Evolutionary conservation across 2,888 invertebrate species (phyloP).

Genomic region (Pimpla rufipes): DNA sequence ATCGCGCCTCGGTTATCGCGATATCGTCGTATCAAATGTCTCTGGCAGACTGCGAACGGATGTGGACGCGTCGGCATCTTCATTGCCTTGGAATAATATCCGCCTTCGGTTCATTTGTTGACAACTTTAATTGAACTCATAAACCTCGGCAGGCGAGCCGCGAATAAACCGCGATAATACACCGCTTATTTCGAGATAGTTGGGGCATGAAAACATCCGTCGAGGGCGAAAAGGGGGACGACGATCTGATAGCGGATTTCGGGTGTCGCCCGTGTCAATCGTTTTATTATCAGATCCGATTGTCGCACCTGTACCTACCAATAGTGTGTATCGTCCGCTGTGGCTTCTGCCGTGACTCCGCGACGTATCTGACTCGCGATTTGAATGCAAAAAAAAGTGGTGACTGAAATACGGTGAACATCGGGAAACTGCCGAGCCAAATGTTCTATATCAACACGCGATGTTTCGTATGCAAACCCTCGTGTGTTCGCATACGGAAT

Average conservation of each 20-base stretch:
- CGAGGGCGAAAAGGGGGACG: not conserved
- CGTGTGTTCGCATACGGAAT: not conserved
- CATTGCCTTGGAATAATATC: not conserved
- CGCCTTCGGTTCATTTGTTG: not conserved
- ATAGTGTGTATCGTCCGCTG: not conserved
- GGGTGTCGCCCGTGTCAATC: not conserved
- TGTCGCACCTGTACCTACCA: not conserved
- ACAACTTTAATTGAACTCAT: not conserved
- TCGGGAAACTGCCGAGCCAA: not conserved
- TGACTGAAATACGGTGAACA: not conserved
- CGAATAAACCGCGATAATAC: not conserved
- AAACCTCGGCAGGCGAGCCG: too few species aligned
- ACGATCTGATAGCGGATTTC: not conserved
- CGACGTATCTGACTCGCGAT: slow-evolving; percentile 3
- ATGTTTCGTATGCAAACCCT: not conserved
- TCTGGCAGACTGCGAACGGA: not conserved
- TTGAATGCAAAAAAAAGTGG: not conserved
- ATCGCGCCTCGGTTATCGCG: not conserved
- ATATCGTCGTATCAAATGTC: slow-evolving; percentile 25
- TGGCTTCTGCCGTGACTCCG: not conserved
- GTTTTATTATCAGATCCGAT: slow-evolving; percentile 9
- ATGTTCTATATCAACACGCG: not conserved
- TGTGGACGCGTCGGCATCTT: not conserved
- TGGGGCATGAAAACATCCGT: not conserved
- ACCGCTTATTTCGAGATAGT: not conserved